Evolutionary conservation across 1,140 invertebrate species (phyloP).

Genomic region (Lerema accius): DNA sequence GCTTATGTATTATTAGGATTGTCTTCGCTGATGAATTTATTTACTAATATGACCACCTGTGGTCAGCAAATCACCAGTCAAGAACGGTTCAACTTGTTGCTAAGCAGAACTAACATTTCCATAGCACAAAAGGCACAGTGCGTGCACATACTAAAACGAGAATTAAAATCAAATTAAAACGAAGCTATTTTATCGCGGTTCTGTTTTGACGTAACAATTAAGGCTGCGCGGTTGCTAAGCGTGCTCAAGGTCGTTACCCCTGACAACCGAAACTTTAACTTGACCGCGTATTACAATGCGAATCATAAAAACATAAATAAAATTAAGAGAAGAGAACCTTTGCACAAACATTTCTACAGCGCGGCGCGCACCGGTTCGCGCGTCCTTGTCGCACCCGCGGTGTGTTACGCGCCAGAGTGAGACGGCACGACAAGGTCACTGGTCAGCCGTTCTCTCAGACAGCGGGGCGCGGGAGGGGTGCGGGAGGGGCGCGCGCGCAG

Average conservation of each 20-base stretch:
- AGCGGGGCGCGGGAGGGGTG: constrained; percentile 64
- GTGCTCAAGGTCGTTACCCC: constrained; percentile 71
- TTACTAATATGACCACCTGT: no score
- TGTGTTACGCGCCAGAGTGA: constrained; percentile 43
- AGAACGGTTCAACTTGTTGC: no score
- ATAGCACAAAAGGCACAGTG: no score
- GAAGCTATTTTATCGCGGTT: constrained; percentile 35
- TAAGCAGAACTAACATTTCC: constrained; percentile 6
- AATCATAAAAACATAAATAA: constrained; percentile 72
- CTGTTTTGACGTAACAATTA: constrained; percentile 53
- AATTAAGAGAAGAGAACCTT: constrained; percentile 71
- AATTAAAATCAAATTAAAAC: no score
- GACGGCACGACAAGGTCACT: constrained; percentile 75
- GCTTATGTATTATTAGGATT: no score
- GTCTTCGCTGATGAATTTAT: no score
- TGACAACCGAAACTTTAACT: constrained; percentile 53
- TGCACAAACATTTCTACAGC: constrained; percentile 71
- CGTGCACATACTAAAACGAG: no score
- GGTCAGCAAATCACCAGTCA: no score
- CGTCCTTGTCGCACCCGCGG: constrained; percentile 44
- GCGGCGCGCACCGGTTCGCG: constrained; percentile 38
- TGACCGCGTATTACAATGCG: constrained; percentile 62
- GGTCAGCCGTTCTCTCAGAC: constrained; percentile 78
- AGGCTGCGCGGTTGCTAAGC: constrained; percentile 51
- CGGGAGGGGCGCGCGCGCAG: constrained; percentile 67